Evolutionary conservation across 2,113 vertebrate species (phyloP).

Genomic region (Myiagra hebetior): DNA sequence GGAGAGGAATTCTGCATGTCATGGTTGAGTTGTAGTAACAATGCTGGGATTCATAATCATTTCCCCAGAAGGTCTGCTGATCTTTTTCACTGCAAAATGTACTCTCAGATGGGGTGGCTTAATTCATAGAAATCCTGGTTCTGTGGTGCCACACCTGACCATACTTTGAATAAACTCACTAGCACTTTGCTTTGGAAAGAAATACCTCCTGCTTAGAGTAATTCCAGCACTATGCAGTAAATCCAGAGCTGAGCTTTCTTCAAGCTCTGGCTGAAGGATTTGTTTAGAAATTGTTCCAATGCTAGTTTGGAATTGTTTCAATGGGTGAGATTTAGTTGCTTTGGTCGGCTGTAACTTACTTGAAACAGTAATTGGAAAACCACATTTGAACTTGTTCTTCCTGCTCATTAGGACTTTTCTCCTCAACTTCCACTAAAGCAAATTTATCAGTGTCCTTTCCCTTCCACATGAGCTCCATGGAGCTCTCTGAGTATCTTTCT

Average conservation of each 20-base stretch:
- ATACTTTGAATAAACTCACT: neutral
- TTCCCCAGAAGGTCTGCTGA: neutral
- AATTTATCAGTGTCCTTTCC: neutral
- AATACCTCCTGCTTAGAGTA: neutral
- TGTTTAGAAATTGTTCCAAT: constrained; percentile 36
- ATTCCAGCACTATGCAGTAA: constrained; percentile 11
- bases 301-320: constrained; percentile 30
- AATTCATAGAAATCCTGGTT: neutral
- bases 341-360: constrained; percentile 44
- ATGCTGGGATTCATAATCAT: neutral
- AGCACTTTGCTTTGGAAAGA: constrained; percentile 30
- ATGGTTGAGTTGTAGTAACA: neutral
- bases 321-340: neutral
- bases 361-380: constrained; percentile 32
- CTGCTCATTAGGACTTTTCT: constrained; percentile 16
- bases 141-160: neutral
- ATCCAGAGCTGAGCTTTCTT: constrained; percentile 26
- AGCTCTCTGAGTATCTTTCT: neutral
- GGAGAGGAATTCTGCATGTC: neutral
- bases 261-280: constrained; percentile 32
- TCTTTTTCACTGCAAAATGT: constrained; percentile 7
- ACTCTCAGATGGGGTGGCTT: neutral
- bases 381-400: neutral
- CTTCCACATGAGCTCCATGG: neutral
- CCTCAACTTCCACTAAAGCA: neutral